phyloP scores from a whole-genome alignment of 2,113 vertebrate species.

The Dipodomys ordii region DNA sequence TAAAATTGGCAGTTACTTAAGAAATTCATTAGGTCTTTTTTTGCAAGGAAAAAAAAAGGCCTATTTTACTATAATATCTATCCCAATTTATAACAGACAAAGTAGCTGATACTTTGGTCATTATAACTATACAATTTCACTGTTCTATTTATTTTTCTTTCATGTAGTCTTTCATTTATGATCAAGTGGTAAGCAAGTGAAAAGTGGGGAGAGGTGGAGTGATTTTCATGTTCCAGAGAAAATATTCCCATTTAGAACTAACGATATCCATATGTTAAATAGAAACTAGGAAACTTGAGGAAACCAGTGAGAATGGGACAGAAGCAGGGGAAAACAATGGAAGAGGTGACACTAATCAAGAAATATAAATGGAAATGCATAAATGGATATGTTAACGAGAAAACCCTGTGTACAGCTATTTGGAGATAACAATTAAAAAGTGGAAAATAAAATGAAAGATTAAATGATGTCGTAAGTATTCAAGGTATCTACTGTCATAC shows the following conservation, averaged over 20 bases:
- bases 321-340: no score
- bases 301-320: no score
- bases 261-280: no score
- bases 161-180: conserved; percentile 74
- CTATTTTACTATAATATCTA: conserved; percentile 75
- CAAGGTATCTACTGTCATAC: conserved; percentile 69
- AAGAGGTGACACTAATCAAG: no score
- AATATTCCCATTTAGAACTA: conserved; percentile 64
- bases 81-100: conserved; percentile 78
- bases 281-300: no score
- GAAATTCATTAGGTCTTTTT: conserved; percentile 74
- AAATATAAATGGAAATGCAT: no score
- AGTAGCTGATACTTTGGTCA: conserved; percentile 67
- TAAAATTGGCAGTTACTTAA: conserved; percentile 73
- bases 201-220: conserved; percentile 23
- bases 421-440: not conserved
- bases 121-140: conserved; percentile 74
- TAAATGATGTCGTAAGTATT: conserved; percentile 74
- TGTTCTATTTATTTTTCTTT: conserved; percentile 65
- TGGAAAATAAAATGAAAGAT: conserved; percentile 67
- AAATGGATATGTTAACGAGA: no score
- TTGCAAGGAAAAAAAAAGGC: conserved; percentile 76
- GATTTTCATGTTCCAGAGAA: conserved; percentile 77
- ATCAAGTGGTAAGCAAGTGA: conserved; percentile 61
- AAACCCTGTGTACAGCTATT: no score